These are phyloP conservation scores for Holocentrus rufus DNA, from an alignment of 2,797 vertebrate genomes.

Conservation along the genomic window DNA sequence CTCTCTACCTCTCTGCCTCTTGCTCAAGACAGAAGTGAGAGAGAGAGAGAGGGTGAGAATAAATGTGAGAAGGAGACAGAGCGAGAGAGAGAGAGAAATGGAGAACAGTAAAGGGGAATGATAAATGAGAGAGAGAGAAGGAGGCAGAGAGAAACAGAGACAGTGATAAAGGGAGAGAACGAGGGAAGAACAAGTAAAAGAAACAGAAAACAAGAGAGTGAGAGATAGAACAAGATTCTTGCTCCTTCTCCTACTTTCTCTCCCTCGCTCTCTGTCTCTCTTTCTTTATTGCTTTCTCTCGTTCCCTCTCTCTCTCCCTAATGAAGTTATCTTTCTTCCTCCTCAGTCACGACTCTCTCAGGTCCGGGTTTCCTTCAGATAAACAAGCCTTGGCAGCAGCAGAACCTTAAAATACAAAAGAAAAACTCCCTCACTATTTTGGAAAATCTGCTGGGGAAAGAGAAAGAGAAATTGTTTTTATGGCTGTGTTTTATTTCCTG, in stretches of 20 bases:
- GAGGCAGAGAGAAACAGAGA: conserved; percentile 29
- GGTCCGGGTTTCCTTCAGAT: conserved; percentile 45
- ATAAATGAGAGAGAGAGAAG: conserved; percentile 7
- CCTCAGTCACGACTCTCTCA: conserved; percentile 39
- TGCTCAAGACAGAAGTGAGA: no score
- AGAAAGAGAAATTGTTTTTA: conserved; percentile 10
- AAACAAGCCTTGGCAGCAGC: conserved; percentile 57
- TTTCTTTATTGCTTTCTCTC: conserved; percentile 2
- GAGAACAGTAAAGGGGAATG: not conserved
- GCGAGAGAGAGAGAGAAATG: not conserved
- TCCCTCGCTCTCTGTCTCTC: conserved; percentile 20
- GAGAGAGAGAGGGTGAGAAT: conserved; percentile 2
- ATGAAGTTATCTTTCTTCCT: conserved; percentile 65
- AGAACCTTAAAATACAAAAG: conserved; percentile 37
- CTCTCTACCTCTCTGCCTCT: no score
- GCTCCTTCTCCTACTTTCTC: conserved; percentile 11
- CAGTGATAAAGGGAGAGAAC: conserved; percentile 1
- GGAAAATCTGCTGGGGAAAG: conserved; percentile 27
- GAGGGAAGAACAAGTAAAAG: no score
- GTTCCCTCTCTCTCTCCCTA: conserved; percentile 34
- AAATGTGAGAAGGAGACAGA: not conserved
- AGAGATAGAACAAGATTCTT: conserved; percentile 27
- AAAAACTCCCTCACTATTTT: conserved; percentile 19
- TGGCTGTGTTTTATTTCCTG: conserved; percentile 19
- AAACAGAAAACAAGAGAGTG: conserved; percentile 6